Evolutionary conservation across 2,888 invertebrate species (phyloP), one percentile per base, ranked within the genome.

Genomic region (Orchesellides sinensis): DNA sequence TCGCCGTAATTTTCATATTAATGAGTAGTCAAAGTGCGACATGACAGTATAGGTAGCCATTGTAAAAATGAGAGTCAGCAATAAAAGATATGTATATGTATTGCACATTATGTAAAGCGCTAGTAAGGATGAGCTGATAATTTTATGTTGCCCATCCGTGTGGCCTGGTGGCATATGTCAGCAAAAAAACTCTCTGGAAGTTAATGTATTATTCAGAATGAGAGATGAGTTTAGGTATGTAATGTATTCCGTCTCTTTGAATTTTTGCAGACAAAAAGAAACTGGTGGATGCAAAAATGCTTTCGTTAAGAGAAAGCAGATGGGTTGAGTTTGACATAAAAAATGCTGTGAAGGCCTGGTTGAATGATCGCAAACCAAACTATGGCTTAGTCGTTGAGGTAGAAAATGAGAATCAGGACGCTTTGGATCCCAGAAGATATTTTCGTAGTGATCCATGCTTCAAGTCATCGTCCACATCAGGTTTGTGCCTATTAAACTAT

Each of bases 321-420:
- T 92, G 91, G 91, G 91, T 92, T 35, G 92, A 92, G 84, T 89
- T 92, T 84, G 91, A 91, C 88, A 91, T 92, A 8, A 90, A 90
- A 54, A 90, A 90, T 5, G 92, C 92, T 1, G 91, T 90, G 1
- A 90, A 89, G 61, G 89, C 90, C 0, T 92, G 91, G 91, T 84
- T 86, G 74, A 87, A 89, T 63, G 87, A 89, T 63, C 84, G 86
- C 88, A 90, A 87, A 82, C 91, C 89, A 89, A 90, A 90, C 86
- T 89, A 89, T 79, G 93, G 92, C 0, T 88, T 93, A 79, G 91
- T 91, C 14, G 90, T 93, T 45, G 90, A 92, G 86, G 92, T 93
- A 23, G 93, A 93, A 89, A 92, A 93, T 89, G 92, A 93, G 61
- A 86, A 87, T 59, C 84, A 87, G 81, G 87, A 87, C 23, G 69